These are phyloP conservation scores for Bubo scandiacus DNA, from an alignment of 2,113 vertebrate genomes.

Conservation along the genomic window DNA sequence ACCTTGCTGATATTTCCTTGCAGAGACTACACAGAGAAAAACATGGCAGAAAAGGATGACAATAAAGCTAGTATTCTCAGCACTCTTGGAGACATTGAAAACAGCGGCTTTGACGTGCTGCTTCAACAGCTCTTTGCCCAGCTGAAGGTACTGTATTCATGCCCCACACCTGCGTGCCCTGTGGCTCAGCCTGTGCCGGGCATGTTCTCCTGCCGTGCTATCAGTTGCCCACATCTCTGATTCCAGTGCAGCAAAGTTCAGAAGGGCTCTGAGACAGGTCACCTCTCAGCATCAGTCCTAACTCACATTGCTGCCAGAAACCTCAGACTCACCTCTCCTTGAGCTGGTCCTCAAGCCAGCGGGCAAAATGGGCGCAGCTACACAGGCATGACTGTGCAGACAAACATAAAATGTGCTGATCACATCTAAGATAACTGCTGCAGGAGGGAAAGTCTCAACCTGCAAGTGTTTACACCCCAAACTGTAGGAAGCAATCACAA, in stretches of 20 bases:
- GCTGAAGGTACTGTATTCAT: slow-evolving; percentile 74
- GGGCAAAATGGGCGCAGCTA: not conserved
- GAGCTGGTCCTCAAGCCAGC: not conserved
- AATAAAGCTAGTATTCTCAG: slow-evolving; percentile 38
- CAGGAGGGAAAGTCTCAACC: not conserved
- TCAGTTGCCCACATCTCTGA: not conserved
- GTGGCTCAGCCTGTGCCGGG: not conserved
- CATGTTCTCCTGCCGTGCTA: not conserved
- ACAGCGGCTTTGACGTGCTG: slow-evolving; percentile 66
- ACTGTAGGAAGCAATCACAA: not conserved
- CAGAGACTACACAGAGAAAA: slow-evolving; percentile 69
- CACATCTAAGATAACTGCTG: not conserved
- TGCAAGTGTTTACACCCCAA: not conserved
- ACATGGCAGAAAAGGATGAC: not conserved
- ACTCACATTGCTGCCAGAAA: not conserved
- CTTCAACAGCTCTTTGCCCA: slow-evolving; percentile 70
- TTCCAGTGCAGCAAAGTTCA: not conserved
- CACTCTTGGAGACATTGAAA: slow-evolving; percentile 70
- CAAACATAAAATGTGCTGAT: not conserved
- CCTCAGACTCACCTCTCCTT: not conserved
- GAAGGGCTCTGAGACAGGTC: not conserved
- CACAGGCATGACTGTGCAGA: not conserved
- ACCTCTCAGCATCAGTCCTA: not conserved
- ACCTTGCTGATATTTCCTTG: not conserved
- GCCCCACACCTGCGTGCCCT: not conserved